Evolutionary conservation across 2,113 vertebrate genomes (phyloP), one percentile per base, ranked within the genome.

Genomic region (Bubo bubo): DNA sequence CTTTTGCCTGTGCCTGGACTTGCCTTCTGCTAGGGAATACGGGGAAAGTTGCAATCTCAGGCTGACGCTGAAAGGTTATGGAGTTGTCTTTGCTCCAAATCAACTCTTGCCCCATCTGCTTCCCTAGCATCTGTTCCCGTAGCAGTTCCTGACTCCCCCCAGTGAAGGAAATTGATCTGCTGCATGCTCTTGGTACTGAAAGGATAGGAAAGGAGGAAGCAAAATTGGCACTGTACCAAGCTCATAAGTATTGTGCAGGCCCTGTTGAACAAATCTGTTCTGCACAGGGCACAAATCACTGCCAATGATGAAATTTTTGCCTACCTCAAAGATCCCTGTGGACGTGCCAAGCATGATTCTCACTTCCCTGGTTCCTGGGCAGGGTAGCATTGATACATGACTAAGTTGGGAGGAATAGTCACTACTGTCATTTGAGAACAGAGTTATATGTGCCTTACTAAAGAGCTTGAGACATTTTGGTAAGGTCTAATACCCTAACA

Each of bases 61-160:
- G 41, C 55, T 32, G 45, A 43, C 16, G 2, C 45, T n/a, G 34
- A 96, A 95, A 97, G 77, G 94, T 94, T 94, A 87, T 0, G 0
- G 89, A 96, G 62, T 34, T 97, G 97, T 93, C 97, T 93, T 49
- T 62, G 79, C 81, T 97, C 95, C 96, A 97, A 81, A 76, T 39
- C 84, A 76, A 85, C 88, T 72, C 95, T 95, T 94, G 80, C 70
- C 91, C 96, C 94, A 96, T 97, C 95, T 97, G 96, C 74, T 96
- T 87, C 80, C 77, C 14, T 62, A 93, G 95, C 80, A 95, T 95
- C 93, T 94, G 89, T 49, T 96, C 84, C 53, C 1, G 4, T 52
- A 53, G 84, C 77, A 66, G 93, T 96, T 97, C 95, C 97, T 90
- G 93, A 72, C 94, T 94, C 66, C 93, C 97, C 22, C 20, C 88